Conservation (phyloP, 2,888 invertebrate genomes). For the Cacoxenus indagator region DNA sequence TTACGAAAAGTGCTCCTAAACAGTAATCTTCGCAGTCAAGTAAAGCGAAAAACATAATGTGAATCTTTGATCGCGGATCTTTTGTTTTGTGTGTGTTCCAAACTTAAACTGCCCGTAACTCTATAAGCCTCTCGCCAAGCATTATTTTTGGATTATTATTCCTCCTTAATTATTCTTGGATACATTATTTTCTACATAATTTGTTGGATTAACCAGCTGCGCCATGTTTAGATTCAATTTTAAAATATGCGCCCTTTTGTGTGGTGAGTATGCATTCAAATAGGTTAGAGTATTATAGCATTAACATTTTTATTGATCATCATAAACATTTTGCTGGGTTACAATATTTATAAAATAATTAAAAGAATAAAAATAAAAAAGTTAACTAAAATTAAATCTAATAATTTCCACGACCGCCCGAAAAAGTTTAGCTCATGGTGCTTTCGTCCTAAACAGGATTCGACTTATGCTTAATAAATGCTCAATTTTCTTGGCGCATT, state of each 20-base stretch:
- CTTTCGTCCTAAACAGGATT: too few relatives aligned
- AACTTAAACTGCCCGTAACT: constrained; percentile 26
- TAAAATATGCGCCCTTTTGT: constrained; percentile 48
- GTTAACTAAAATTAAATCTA: too few relatives aligned
- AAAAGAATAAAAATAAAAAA: too few relatives aligned
- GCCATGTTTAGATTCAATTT: constrained; percentile 51
- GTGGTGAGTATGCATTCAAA: constrained; percentile 57
- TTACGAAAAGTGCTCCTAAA: background rate
- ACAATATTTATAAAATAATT: too few relatives aligned
- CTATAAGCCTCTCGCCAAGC: constrained; percentile 51
- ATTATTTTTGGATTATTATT: constrained; percentile 54
- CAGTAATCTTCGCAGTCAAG: background rate
- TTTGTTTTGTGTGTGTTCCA: background rate
- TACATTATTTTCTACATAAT: constrained; percentile 18
- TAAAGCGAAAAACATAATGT: background rate
- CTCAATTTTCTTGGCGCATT: too few relatives aligned
- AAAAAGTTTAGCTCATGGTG: too few relatives aligned
- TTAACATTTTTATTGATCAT: too few relatives aligned
- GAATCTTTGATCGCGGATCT: background rate
- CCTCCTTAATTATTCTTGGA: constrained; percentile 11
- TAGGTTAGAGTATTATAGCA: too few relatives aligned
- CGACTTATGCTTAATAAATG: too few relatives aligned
- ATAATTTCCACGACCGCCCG: too few relatives aligned
- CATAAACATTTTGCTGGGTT: too few relatives aligned
- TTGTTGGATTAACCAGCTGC: constrained; percentile 45